These are phyloP conservation scores for Drosophila falleni DNA, from an alignment of 2,888 invertebrate genomes.

Conservation along the genomic window DNA sequence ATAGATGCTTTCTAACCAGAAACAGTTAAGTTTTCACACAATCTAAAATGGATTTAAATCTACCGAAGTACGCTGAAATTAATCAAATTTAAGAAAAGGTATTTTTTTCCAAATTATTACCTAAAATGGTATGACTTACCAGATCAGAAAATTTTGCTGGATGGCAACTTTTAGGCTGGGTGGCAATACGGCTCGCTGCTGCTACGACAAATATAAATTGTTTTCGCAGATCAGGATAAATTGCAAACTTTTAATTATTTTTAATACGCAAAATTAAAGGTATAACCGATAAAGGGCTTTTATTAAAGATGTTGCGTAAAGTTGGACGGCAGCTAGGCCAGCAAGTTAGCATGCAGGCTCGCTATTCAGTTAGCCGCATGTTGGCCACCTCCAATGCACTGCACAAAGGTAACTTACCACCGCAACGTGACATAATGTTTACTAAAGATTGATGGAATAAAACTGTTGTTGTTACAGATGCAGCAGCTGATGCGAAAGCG, in stretches of 20 bases:
- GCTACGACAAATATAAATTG: slow-evolving; percentile 24
- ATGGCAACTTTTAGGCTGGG: no score
- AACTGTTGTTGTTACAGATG: slow-evolving; percentile 44
- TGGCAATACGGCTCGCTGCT: no score
- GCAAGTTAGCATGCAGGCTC: slow-evolving; percentile 48
- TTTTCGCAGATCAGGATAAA: slow-evolving; percentile 22
- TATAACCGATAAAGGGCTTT: neutral
- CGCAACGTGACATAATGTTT: slow-evolving; percentile 62
- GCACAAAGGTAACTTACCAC: slow-evolving; percentile 62
- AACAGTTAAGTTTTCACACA: no score
- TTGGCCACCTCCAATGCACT: slow-evolving; percentile 52
- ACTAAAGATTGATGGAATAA: neutral
- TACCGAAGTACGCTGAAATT: no score
- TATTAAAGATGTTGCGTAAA: slow-evolving; percentile 66
- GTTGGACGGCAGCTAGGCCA: slow-evolving; percentile 54
- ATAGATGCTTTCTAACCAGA: no score
- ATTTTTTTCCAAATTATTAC: no score
- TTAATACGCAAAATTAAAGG: slow-evolving; percentile 20
- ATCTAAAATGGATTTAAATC: no score
- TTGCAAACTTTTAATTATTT: slow-evolving; percentile 8
- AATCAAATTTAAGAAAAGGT: no score
- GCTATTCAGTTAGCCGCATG: slow-evolving; percentile 49
- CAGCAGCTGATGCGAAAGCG: slow-evolving; percentile 31
- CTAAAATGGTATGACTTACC: no score
- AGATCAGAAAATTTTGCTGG: no score